Percentiles rank a stretch among this genome's conserved stretches.
Conservation (phyloP, 1,140 invertebrate species). For the Philotrypesis tridentata region DNA sequence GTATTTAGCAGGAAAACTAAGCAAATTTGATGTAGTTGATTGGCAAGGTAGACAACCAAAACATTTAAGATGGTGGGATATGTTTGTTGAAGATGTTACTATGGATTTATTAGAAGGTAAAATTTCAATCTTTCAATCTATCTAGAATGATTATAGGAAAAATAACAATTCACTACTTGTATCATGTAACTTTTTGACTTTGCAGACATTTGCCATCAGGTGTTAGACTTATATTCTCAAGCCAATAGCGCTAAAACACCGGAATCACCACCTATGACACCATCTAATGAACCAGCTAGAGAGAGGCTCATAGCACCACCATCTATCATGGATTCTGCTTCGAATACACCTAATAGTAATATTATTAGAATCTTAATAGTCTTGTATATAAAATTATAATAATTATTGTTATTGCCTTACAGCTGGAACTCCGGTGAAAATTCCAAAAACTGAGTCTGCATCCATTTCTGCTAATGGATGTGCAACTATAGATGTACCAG, state of each 20-base stretch:
- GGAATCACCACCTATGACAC: constrained; percentile 78
- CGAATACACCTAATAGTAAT: constrained; percentile 67
- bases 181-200: constrained; percentile 31
- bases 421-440: constrained; percentile 63
- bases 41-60: constrained; percentile 89
- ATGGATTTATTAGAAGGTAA: constrained; percentile 93
- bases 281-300: constrained; percentile 66
- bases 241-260: constrained; percentile 75
- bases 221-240: constrained; percentile 89
- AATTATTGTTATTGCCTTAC: constrained; percentile 37
- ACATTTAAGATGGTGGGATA: constrained; percentile 97
- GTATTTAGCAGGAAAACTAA: constrained; percentile 96
- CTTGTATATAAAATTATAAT: background rate
- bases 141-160: background rate
- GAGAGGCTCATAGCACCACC: constrained; percentile 61
- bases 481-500: constrained; percentile 57
- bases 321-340: constrained; percentile 60
- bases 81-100: constrained; percentile 96
- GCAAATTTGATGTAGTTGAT: constrained; percentile 95
- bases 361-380: constrained; percentile 27
- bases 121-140: constrained; percentile 14
- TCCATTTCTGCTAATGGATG: constrained; percentile 64
- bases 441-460: constrained; percentile 60
- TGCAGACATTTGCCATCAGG: constrained; percentile 96
- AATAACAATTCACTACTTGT: background rate